Conservation (phyloP, 2,113 vertebrate genomes). For the Oophaga pumilio region DNA sequence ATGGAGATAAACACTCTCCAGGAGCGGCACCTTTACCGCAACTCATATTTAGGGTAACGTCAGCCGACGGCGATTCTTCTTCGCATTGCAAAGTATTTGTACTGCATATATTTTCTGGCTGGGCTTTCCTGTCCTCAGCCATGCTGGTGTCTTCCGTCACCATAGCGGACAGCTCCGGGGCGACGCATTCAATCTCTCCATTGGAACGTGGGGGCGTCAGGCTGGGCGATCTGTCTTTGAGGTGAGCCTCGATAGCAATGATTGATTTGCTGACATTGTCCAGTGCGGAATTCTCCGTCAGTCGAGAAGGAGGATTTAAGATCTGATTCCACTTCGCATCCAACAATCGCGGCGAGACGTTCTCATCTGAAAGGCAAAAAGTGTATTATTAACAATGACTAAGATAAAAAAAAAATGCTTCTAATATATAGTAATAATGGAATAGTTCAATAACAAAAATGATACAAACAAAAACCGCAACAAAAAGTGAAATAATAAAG, state of each 20-base stretch:
- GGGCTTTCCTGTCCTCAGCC: conserved; percentile 72
- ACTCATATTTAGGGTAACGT: conserved; percentile 78
- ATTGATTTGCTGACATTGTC: conserved; percentile 75
- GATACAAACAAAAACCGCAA: no score
- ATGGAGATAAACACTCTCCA: conserved; percentile 68
- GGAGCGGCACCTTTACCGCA: conserved; percentile 70
- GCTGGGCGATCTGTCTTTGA: conserved; percentile 77
- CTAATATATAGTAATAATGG: not conserved
- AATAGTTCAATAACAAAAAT: no score
- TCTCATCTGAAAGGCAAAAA: conserved; percentile 79
- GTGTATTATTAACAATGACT: not conserved
- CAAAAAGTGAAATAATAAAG: no score
- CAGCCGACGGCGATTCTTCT: conserved; percentile 67
- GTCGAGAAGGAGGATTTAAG: conserved; percentile 81
- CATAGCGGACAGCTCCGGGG: conserved; percentile 74
- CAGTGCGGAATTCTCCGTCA: conserved; percentile 81
- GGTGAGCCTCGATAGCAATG: conserved; percentile 78
- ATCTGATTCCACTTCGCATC: conserved; percentile 96
- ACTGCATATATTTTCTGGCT: conserved; percentile 65
- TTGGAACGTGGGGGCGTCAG: conserved; percentile 67
- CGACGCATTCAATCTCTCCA: conserved; percentile 72
- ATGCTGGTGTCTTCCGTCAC: conserved; percentile 80
- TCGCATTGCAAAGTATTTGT: conserved; percentile 64
- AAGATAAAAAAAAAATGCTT: conserved; percentile 39
- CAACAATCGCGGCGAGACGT: conserved; percentile 83